These are phyloP conservation scores for Stigmatopora argus DNA, from an alignment of 2,113 vertebrate genomes.

Conservation along the genomic window DNA sequence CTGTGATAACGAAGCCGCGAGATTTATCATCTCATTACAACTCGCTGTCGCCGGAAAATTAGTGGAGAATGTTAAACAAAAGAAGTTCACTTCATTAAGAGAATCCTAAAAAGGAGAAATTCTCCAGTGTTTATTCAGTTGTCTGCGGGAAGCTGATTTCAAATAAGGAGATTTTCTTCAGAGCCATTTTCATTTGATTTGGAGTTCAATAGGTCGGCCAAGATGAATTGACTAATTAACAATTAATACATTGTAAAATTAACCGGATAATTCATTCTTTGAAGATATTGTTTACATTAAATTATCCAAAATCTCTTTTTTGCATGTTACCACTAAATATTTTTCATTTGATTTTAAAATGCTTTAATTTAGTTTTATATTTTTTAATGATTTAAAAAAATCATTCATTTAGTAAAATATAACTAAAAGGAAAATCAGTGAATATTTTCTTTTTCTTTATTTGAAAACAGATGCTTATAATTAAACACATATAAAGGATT, in stretches of 20 bases:
- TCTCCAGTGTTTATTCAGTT: not conserved
- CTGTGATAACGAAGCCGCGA: constrained; percentile 43
- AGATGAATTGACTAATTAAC: no score
- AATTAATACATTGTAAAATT: no score
- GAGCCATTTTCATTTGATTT: not conserved
- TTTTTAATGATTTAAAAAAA: not conserved
- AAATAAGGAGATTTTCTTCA: not conserved
- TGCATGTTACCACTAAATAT: no score
- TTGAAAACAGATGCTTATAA: no score
- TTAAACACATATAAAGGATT: no score
- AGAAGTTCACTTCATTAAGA: not conserved
- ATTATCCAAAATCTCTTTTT: no score
- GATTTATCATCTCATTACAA: constrained; percentile 65
- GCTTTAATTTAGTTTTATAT: no score
- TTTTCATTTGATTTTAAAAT: no score
- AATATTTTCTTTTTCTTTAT: not conserved
- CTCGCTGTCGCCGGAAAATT: constrained; percentile 21
- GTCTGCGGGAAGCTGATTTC: not conserved
- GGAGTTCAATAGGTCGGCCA: no score
- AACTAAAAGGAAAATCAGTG: not conserved
- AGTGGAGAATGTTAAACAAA: not conserved
- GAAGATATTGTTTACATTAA: no score
- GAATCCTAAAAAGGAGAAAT: constrained; percentile 1
- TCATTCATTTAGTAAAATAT: not conserved
- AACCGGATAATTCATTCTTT: no score